Evolutionary conservation across 1,140 invertebrate species (phyloP).

Genomic region (Zaprionus africanus): DNA sequence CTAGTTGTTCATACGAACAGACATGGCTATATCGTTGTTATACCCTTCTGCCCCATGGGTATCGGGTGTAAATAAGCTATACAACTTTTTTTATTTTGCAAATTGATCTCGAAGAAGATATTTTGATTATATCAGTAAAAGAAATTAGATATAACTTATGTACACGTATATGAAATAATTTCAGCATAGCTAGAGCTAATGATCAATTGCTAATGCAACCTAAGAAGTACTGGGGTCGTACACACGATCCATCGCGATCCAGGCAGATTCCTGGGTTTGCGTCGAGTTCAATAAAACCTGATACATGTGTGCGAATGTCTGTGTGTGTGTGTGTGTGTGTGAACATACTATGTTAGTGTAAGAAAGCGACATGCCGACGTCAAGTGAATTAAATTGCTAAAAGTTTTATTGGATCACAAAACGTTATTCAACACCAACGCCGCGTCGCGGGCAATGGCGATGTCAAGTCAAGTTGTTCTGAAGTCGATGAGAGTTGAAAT

Average conservation of each 20-base stretch:
- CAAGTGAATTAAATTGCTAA: conserved; percentile 82
- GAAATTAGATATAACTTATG: background rate
- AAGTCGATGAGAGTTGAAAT: conserved; percentile 53
- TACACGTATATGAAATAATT: background rate
- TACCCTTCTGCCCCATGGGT: no score
- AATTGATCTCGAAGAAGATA: no score
- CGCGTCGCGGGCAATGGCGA: conserved; percentile 48
- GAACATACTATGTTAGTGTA: conserved; percentile 25
- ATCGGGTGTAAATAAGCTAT: no score
- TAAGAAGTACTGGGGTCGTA: conserved; percentile 11
- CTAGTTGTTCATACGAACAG: no score
- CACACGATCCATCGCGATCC: conserved; percentile 16
- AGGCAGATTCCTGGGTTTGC: conserved; percentile 17
- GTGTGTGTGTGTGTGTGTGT: conserved; percentile 42
- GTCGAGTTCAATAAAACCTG: conserved; percentile 76
- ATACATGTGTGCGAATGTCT: conserved; percentile 10
- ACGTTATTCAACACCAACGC: conserved; percentile 81
- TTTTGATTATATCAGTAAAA: background rate
- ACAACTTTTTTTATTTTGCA: no score
- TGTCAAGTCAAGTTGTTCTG: conserved; percentile 45
- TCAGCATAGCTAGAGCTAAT: background rate
- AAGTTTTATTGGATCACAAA: conserved; percentile 82
- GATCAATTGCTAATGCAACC: conserved; percentile 14
- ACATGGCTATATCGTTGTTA: no score
- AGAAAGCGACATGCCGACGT: conserved; percentile 53